Conservation (phyloP, 1,140 invertebrate genomes). For the Hesperophylax magnus region DNA sequence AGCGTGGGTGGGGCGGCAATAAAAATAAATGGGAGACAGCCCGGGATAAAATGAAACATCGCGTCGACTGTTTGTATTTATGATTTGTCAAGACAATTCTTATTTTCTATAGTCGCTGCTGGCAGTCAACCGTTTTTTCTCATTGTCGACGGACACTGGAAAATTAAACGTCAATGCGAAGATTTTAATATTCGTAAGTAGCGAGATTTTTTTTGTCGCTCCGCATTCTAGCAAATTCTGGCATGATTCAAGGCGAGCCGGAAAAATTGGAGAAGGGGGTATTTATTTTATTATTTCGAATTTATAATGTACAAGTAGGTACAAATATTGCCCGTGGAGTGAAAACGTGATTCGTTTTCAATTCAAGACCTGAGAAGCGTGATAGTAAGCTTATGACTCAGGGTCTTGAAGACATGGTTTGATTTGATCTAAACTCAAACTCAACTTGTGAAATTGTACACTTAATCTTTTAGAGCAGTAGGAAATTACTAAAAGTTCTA, state of each 20-base stretch:
- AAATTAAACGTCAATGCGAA: slow-evolving; percentile 28
- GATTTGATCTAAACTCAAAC: too few species aligned
- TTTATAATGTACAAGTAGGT: too few species aligned
- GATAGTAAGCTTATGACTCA: too few species aligned
- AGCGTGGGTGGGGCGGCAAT: slow-evolving; percentile 12
- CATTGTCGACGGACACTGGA: slow-evolving; percentile 29
- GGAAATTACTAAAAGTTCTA: too few species aligned
- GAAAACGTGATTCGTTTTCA: too few species aligned
- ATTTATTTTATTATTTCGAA: too few species aligned
- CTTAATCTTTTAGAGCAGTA: too few species aligned
- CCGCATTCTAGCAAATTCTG: neutral
- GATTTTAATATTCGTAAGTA: slow-evolving; percentile 25
- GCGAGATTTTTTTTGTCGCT: slow-evolving; percentile 8
- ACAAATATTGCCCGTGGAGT: too few species aligned
- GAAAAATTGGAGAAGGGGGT: neutral
- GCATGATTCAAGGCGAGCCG: neutral
- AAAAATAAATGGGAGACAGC: slow-evolving; percentile 37
- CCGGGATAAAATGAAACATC: slow-evolving; percentile 33
- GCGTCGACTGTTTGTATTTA: slow-evolving; percentile 28
- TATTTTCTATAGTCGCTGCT: slow-evolving; percentile 9
- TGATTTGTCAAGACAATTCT: slow-evolving; percentile 31
- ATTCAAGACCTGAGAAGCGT: too few species aligned
- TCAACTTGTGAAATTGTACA: too few species aligned
- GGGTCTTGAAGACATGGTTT: too few species aligned
- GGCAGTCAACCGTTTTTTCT: neutral